Conservation (phyloP, 2,797 vertebrate genomes). For the Microhierax caerulescens region DNA sequence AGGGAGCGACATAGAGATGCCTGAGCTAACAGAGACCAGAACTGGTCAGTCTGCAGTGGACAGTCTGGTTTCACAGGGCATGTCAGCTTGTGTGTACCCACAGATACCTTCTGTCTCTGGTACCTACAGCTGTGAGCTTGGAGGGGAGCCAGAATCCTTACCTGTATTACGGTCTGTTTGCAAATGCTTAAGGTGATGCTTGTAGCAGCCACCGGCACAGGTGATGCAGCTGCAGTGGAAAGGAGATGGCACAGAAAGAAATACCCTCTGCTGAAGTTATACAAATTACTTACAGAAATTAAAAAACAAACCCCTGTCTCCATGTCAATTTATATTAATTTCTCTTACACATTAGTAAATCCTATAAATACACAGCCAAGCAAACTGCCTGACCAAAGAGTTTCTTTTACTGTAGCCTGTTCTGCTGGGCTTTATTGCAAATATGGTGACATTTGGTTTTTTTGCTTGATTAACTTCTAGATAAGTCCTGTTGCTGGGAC, state of each 20-base stretch:
- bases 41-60: background rate
- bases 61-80: background rate
- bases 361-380: background rate
- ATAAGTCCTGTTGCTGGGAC: background rate
- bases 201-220: background rate
- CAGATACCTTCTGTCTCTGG: background rate
- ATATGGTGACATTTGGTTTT: background rate
- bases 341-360: background rate
- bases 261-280: background rate
- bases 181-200: background rate
- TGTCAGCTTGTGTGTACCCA: background rate
- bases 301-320: background rate
- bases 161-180: background rate
- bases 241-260: background rate
- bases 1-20: background rate
- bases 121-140: background rate
- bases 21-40: background rate
- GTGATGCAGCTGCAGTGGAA: background rate
- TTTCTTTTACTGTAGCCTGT: background rate
- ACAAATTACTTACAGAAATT: background rate
- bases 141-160: background rate
- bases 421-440: background rate
- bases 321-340: background rate
- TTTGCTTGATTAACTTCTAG: background rate
- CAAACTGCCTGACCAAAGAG: background rate